Evolutionary conservation across 2,797 vertebrate species (phyloP).

Genomic region (Parambassis ranga): DNA sequence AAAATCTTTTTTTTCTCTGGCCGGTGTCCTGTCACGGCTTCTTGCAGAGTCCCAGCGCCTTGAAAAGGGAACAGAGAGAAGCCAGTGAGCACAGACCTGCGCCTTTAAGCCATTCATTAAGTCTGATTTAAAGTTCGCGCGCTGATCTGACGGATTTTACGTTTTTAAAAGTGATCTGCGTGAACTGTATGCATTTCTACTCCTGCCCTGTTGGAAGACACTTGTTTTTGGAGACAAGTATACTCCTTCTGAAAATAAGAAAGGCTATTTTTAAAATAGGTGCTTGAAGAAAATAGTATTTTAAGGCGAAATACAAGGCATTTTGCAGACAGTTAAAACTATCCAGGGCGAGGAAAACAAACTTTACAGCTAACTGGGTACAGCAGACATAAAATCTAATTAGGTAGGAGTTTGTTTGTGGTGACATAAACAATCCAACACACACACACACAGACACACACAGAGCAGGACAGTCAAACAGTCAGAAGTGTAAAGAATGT

Average conservation of each 20-base stretch:
- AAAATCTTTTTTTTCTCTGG: conserved; percentile 29
- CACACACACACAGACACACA: neutral
- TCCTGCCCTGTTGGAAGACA: neutral
- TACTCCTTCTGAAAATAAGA: neutral
- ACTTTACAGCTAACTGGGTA: conserved; percentile 15
- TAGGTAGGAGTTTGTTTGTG: conserved; percentile 43
- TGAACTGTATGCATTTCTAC: no score
- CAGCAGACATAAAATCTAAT: conserved; percentile 37
- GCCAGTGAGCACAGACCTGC: neutral
- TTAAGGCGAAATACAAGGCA: conserved; percentile 4
- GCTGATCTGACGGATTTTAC: no score
- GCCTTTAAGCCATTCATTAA: neutral
- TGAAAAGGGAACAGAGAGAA: conserved; percentile 33
- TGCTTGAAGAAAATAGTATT: neutral
- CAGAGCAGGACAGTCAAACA: conserved; percentile 13
- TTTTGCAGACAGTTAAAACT: conserved; percentile 8
- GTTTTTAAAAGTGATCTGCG: no score
- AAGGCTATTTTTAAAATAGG: neutral
- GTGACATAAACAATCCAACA: conserved; percentile 36
- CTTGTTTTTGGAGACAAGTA: neutral
- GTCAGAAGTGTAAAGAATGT: conserved; percentile 21
- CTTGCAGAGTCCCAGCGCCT: conserved; percentile 35
- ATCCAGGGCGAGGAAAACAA: conserved; percentile 31
- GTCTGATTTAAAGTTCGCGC: neutral
- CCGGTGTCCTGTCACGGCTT: conserved; percentile 37